phyloP scores from a whole-genome alignment of 2,797 vertebrate genomes.

The Artibeus jamaicensis region DNA sequence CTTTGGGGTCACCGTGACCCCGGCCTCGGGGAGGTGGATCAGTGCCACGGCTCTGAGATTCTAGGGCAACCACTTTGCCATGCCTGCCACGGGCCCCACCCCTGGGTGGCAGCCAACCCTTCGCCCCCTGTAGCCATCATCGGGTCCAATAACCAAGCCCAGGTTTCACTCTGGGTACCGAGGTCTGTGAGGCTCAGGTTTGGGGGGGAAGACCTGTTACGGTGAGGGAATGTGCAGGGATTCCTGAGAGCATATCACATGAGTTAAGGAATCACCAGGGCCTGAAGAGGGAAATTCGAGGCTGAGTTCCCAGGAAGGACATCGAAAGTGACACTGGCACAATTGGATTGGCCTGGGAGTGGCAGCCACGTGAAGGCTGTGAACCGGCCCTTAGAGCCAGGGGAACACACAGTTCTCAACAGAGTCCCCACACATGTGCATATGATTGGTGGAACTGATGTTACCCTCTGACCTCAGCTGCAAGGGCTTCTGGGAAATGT shows the following conservation, averaged over 20 bases:
- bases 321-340: fast-evolving
- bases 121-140: fast-evolving
- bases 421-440: fast-evolving
- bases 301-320: background rate
- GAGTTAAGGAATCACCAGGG: background rate
- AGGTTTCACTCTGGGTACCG: fast-evolving
- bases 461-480: background rate
- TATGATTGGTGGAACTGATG: background rate
- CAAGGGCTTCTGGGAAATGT: background rate
- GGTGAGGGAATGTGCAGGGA: background rate
- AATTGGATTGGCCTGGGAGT: fast-evolving
- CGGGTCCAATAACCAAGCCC: no score
- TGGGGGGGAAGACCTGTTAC: background rate
- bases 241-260: no score
- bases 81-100: fast-evolving
- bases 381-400: background rate
- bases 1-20: fast-evolving
- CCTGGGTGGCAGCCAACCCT: fast-evolving
- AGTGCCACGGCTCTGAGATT: background rate
- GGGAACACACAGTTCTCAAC: background rate
- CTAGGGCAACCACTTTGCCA: background rate
- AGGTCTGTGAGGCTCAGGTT: background rate
- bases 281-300: background rate
- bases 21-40: background rate
- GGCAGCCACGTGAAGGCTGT: background rate